These are phyloP conservation scores for Etia nguti DNA, from an alignment of 2,113 vertebrate genomes.

Conservation along the genomic window DNA sequence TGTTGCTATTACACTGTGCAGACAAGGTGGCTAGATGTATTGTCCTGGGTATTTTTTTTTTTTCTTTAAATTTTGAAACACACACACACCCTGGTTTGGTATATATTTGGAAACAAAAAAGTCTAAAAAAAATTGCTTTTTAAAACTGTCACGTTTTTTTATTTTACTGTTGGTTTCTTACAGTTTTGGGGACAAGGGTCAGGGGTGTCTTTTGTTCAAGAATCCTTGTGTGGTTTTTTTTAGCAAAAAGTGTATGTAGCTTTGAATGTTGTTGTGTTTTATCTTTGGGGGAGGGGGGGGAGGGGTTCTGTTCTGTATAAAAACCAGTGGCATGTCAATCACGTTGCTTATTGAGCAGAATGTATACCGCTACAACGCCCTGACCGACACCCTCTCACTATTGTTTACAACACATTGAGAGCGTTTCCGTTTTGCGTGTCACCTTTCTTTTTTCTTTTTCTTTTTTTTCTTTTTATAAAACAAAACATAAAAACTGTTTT, in stretches of 20 bases:
- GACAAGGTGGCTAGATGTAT: constrained; percentile 60
- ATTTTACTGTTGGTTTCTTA: constrained; percentile 22
- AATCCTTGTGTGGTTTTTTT: constrained; percentile 38
- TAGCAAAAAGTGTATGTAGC: constrained; percentile 36
- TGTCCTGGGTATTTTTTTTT: constrained; percentile 17
- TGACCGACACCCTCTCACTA: constrained; percentile 54
- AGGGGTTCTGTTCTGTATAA: constrained; percentile 44
- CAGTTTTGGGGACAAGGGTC: constrained; percentile 2
- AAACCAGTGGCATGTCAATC: constrained; percentile 71
- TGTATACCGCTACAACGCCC: constrained; percentile 71
- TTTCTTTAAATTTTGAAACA: neutral
- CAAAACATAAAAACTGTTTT: neutral
- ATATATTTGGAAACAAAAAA: constrained; percentile 40
- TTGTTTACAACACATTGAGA: constrained; percentile 72
- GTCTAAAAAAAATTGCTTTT: constrained; percentile 10
- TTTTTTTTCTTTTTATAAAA: neutral
- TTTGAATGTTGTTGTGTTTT: constrained; percentile 53
- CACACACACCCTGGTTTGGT: constrained; percentile 23
- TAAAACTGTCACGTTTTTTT: constrained; percentile 22
- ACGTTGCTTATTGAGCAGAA: constrained; percentile 69
- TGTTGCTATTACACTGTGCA: constrained; percentile 66
- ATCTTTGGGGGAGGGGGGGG: neutral
- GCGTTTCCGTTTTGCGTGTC: constrained; percentile 48
- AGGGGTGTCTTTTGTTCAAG: constrained; percentile 43
- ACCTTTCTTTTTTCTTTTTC: neutral